phyloP scores from a whole-genome alignment of 2,888 invertebrate species.

The Idaea dimidiata region DNA sequence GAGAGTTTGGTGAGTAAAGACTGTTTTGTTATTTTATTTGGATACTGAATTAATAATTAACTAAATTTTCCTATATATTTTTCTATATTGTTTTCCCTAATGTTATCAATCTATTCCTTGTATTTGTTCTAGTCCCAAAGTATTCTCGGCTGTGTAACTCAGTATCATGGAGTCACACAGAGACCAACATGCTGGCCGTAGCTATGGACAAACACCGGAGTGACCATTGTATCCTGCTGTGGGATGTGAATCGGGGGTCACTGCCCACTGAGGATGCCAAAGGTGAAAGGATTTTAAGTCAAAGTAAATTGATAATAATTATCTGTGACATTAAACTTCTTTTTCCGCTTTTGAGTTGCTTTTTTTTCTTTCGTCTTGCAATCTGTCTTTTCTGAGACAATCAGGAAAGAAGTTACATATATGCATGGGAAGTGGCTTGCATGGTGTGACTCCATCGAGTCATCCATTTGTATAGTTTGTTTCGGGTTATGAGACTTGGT shows the following conservation, averaged over 20 bases:
- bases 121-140: slow-evolving; percentile 83
- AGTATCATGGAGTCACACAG: slow-evolving; percentile 92
- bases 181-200: slow-evolving; percentile 90
- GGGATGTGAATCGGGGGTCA: slow-evolving; percentile 87
- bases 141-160: slow-evolving; percentile 92
- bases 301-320: neutral
- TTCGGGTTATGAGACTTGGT: no score
- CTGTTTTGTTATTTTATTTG: slow-evolving; percentile 36
- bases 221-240: slow-evolving; percentile 93
- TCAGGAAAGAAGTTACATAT: no score
- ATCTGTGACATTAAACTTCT: neutral
- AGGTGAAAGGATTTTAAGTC: slow-evolving; percentile 32
- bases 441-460: no score
- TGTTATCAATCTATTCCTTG: neutral
- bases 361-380: no score
- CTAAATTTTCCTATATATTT: no score
- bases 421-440: no score
- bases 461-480: no score
- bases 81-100: no score
- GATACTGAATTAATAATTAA: no score
- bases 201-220: slow-evolving; percentile 94
- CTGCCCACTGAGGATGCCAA: slow-evolving; percentile 42
- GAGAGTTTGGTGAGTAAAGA: slow-evolving; percentile 84
- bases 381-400: no score
- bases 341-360: neutral